These are phyloP conservation scores for Phanerotoma sp. DNA, from an alignment of 2,888 invertebrate species.

Conservation along the genomic window DNA sequence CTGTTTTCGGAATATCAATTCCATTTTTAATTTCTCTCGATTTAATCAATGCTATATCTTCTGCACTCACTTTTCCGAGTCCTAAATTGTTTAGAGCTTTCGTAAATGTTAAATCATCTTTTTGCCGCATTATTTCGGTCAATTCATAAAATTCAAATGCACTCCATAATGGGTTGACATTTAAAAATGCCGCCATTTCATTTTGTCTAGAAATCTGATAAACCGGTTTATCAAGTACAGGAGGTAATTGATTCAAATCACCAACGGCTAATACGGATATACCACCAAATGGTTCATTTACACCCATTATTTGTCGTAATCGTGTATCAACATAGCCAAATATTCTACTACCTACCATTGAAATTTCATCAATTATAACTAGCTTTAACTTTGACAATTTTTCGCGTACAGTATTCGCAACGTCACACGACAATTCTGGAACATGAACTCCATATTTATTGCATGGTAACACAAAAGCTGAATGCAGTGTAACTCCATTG, in stretches of 20 bases:
- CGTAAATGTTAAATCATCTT: no score
- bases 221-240: constrained; percentile 42
- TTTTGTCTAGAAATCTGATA: no score
- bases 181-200: no score
- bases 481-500: constrained; percentile 39
- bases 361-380: constrained; percentile 49
- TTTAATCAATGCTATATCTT: no score
- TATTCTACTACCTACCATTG: constrained; percentile 41
- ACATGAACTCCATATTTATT: constrained; percentile 18
- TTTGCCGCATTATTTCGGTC: no score
- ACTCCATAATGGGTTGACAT: no score
- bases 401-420: constrained; percentile 32
- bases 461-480: constrained; percentile 34
- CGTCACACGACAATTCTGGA: constrained; percentile 18
- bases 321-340: constrained; percentile 41
- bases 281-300: constrained; percentile 42
- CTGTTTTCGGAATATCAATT: no score
- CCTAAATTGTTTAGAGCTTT: no score
- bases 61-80: no score
- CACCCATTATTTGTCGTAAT: constrained; percentile 38
- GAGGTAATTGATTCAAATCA: constrained; percentile 47
- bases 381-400: constrained; percentile 31
- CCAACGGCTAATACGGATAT: constrained; percentile 46
- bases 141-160: no score
- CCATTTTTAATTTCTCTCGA: no score